Base-by-base conservation (phyloP, 2,888 invertebrate genomes). In the Papilio gigon region DNA sequence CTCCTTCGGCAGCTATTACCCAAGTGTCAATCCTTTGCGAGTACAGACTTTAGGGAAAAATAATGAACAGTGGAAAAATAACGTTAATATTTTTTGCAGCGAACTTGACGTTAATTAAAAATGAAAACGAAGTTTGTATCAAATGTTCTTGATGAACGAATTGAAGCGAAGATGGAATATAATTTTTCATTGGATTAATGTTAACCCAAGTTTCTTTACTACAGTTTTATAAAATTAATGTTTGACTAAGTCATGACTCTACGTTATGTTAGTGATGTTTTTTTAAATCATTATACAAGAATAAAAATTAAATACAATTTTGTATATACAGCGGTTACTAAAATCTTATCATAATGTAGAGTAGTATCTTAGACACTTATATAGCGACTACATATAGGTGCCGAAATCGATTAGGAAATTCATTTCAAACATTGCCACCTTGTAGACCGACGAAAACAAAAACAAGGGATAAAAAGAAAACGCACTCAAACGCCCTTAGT, bases 101-200 rank as follows among this genome's bases (percentile, higher is more conserved):
- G 5, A 30, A 56, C 27, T 56, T 56, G 30, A 17, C 53, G 53
- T 56, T 56, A 56, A 56, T 30, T 56, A 27, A 56, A 56, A 56
- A 30, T 9, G 53, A 56, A 56, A 30, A 17, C 20, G n/a, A 8
- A 27, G 30, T 56, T n/a, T 17, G 30, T 9, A 17, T 56, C 27
- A 9, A 53, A 27, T 22, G 22, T 11, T 22, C 47, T 47, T 47
- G 47, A 47, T 47, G 12, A 22, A 22, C 22, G 12, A 22, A 47
- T 11, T 47, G 22, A 47, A 47, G 17, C 17, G 42, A 42, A 47
- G 22, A 47, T 22, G 20, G 22, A 47, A 22, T 47, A 22, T 47
- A 47, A 47, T 56, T 56, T 56, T 56, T 56, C n/a, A 56, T 4
- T 9, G 27, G 27, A 30, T 17, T 30, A 6, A 4, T 27, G 27